Base-by-base conservation (phyloP, 2,888 invertebrate genomes). In the Habroteleia sp. region DNA sequence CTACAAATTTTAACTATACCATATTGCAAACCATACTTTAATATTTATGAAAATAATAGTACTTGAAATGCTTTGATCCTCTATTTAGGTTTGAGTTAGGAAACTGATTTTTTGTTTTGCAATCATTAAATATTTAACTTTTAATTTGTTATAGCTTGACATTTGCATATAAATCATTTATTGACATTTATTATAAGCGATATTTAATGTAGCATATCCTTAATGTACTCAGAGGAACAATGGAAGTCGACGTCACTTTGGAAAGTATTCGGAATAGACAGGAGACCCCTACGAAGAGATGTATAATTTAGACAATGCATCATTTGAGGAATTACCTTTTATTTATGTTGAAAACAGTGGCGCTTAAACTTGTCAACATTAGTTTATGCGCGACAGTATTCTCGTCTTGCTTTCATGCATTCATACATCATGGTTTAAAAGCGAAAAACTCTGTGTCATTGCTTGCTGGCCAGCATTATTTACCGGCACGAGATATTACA, bases 341-440 rank as follows among this genome's bases (percentile, higher is more conserved):
- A 63, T 63, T 63, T 52, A 63, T 63, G 63, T 35, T 63, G 41
- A 52, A 63, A 63, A 63, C 63, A 63, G 63, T 17, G 35, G 52
- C 52, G 52, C 63, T 63, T 63, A 63, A 63, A 63, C 39, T 63
- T 63, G 50, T 63, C 63, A 63, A 52, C 63, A 10, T 52, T 41
- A 63, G 52, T 63, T 63, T 52, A 52, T 63, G 39, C 25, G 3
- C 27, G 20, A 8, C 29, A 35, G 17, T 27, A 39, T 46, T 39
- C 46, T 66, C 56, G 48, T 66, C 25, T 66, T 66, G 56, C 48
- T 66, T 56, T 56, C 46, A 56, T 56, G 48, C 66, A 56, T 56
- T 56, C 66, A 66, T 66, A 66, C 56, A 56, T 66, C 66, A 66
- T 66, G 66, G 66, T 56, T 56, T 65, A 65, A 66, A 66, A 56